Evolutionary conservation across 1,140 invertebrate genomes (phyloP).

Genomic region (Chrysopa pallens): DNA sequence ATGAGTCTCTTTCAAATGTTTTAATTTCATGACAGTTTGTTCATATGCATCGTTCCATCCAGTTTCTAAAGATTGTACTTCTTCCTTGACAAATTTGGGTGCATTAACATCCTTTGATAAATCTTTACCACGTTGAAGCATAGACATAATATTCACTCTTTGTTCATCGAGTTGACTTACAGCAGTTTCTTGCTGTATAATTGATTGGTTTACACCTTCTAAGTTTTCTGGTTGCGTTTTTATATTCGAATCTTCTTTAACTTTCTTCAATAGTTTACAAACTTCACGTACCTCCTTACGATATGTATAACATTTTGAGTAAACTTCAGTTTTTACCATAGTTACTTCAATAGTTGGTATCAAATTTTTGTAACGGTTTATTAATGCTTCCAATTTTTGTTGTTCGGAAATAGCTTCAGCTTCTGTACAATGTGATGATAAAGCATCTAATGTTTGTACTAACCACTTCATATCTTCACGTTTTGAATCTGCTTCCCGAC

Average conservation of each 20-base stretch:
- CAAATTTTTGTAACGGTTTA: slow-evolving; percentile 73
- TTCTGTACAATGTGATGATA: slow-evolving; percentile 65
- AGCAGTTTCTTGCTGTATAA: slow-evolving; percentile 60
- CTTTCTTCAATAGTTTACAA: slow-evolving; percentile 50
- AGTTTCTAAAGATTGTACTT: slow-evolving; percentile 66
- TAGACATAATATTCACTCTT: slow-evolving; percentile 68
- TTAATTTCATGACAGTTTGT: slow-evolving; percentile 63
- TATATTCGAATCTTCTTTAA: slow-evolving; percentile 49
- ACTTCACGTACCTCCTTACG: slow-evolving; percentile 73
- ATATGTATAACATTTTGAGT: slow-evolving; percentile 84
- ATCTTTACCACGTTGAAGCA: slow-evolving; percentile 79
- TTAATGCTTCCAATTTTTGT: slow-evolving; percentile 60
- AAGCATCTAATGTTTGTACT: slow-evolving; percentile 71
- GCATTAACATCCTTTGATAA: slow-evolving; percentile 68
- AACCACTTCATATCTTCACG: slow-evolving; percentile 90
- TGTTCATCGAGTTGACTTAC: slow-evolving; percentile 72
- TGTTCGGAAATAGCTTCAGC: slow-evolving; percentile 61
- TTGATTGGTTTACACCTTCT: slow-evolving; percentile 52
- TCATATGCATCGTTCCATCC: slow-evolving; percentile 80
- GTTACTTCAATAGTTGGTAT: slow-evolving; percentile 84
- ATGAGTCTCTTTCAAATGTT: slow-evolving; percentile 65
- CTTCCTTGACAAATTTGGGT: slow-evolving; percentile 65
- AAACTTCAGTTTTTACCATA: slow-evolving; percentile 78
- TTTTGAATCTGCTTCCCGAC: slow-evolving; percentile 72
- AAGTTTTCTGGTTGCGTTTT: slow-evolving; percentile 45